Base-by-base conservation (phyloP, 2,797 vertebrate genomes). In the Enteromius unitaeniatus region DNA sequence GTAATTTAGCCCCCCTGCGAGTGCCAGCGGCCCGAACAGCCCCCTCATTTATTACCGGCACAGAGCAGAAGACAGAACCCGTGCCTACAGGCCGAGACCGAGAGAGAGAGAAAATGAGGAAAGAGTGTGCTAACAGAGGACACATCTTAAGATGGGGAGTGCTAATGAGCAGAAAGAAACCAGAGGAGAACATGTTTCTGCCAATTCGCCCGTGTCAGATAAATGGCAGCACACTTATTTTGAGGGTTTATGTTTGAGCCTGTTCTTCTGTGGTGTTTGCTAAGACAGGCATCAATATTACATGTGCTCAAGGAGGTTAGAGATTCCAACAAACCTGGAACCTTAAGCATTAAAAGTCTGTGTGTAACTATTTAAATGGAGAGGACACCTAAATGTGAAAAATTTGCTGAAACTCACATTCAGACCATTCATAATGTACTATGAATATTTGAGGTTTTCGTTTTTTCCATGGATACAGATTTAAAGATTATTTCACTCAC, bases 1-100 rank as follows among this genome's bases (percentile, higher is more conserved):
- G 91, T 92, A 92, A 94, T 94, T 94, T 93, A 94, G 88, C 88
- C 90, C 79, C 84, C 90, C 84, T 62, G 79, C 37, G 81, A 81
- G 83, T 73, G 53, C 70, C 78, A 73, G 85, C 78, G 75, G 79
- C 80, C 83, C 40, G 79, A 82, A 83, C 79, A 64, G 86, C 88
- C 87, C 77, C 28, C 62, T 85, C 87, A 68, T 86, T 84, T 82
- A 87, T 86, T 81, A 88, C 84, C 82, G 78, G 86, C 87, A 91
- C 93, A 91, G 85, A 91, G 81, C 87, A 82, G 89, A 79, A 92
- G 91, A 88, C 86, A 83, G 75, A 31, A 49, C 81, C 87, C 81
- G 79, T 14, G 79, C 88, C 88, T 73, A 79, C 85, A 78, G 58
- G 85, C 81, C 81, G 21, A 78, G 82, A 83, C 10, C 0, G 42